Conservation (phyloP, 2,113 vertebrate genomes). For the Tachysurus fulvidraco region DNA sequence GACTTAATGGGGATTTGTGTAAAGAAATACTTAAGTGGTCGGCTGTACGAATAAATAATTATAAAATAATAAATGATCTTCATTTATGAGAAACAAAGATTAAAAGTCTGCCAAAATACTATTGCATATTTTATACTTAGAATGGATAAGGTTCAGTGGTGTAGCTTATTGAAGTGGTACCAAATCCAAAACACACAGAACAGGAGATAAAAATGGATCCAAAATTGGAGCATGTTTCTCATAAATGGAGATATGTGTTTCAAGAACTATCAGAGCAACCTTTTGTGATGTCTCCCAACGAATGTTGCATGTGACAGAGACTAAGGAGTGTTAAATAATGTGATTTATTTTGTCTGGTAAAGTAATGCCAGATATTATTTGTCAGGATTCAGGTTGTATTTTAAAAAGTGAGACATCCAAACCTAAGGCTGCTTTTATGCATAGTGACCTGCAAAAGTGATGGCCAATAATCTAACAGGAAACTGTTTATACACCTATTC, state of each 20-base stretch:
- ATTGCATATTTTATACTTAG: neutral
- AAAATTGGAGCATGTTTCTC: neutral
- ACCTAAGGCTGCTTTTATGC: neutral
- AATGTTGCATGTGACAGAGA: neutral
- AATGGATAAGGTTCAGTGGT: neutral
- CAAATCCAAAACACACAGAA: constrained; percentile 42
- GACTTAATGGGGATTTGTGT: constrained; percentile 28
- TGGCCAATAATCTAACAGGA: neutral
- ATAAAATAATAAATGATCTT: constrained; percentile 25
- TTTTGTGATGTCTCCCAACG: neutral
- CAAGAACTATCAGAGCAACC: neutral
- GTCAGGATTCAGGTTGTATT: neutral
- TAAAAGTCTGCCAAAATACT: constrained; percentile 27
- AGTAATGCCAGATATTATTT: neutral
- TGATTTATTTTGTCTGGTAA: neutral
- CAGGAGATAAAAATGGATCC: constrained; percentile 31
- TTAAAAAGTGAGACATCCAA: neutral
- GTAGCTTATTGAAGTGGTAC: constrained; percentile 20
- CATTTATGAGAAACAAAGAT: constrained; percentile 12
- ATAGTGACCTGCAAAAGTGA: neutral
- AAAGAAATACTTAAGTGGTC: constrained; percentile 11
- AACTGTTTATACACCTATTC: neutral
- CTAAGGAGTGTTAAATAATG: neutral
- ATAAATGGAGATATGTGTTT: constrained; percentile 14
- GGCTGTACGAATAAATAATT: constrained; percentile 16